Conservation (phyloP, 2,888 invertebrate genomes). For the Sussaba pulchella region DNA sequence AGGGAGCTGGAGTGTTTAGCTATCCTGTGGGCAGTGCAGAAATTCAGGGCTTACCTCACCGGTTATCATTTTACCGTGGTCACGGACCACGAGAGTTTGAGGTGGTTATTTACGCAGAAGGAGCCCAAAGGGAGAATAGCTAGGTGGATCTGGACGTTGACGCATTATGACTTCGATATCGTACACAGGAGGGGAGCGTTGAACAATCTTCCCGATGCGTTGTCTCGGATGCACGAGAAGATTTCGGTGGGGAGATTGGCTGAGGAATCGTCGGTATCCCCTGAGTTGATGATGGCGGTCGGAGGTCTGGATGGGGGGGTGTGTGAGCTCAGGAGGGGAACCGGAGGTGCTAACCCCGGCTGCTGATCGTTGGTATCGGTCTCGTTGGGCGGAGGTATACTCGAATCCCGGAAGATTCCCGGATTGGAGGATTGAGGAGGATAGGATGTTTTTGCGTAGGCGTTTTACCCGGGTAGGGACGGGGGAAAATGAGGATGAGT, state of each 20-base stretch:
- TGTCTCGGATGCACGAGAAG: background rate
- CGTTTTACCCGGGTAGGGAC: no score
- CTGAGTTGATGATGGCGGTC: background rate
- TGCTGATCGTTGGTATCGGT: background rate
- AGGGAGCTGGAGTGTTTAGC: conserved; percentile 59
- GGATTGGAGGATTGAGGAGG: background rate
- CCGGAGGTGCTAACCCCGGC: no score
- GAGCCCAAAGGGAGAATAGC: conserved; percentile 40
- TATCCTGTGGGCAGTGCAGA: conserved; percentile 32
- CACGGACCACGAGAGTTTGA: conserved; percentile 43
- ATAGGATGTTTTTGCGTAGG: no score
- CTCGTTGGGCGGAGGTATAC: background rate
- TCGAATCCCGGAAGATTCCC: background rate
- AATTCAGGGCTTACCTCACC: conserved; percentile 40
- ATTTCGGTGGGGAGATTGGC: background rate
- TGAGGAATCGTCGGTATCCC: background rate
- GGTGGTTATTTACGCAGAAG: conserved; percentile 35
- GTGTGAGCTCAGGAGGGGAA: background rate
- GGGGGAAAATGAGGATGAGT: conserved; percentile 25
- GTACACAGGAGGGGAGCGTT: conserved; percentile 10
- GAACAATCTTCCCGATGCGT: background rate
- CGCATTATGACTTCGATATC: conserved; percentile 29
- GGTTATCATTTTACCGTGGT: conserved; percentile 37
- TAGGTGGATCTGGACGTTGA: conserved; percentile 37
- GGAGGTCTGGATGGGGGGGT: background rate